Evolutionary conservation across 2,797 vertebrate species (phyloP).

Genomic region (Acrossocheilus wenchowensis): DNA sequence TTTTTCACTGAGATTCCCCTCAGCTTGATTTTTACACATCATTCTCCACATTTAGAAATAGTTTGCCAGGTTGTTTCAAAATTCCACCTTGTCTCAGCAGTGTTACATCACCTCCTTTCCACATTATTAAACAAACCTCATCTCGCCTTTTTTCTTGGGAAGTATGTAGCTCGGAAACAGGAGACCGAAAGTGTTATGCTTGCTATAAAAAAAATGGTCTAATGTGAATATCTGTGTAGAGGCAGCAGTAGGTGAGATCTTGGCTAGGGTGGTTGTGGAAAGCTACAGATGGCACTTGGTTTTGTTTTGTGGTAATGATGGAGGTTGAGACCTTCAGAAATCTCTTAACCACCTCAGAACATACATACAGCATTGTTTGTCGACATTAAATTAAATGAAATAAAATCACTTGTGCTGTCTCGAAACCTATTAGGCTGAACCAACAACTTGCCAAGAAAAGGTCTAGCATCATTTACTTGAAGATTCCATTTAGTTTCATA

Average conservation of each 20-base stretch:
- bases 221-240: constrained; percentile 31
- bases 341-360: not conserved
- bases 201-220: not conserved
- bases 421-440: not conserved
- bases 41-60: constrained; percentile 12
- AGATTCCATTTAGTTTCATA: not conserved
- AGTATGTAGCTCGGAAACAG: not conserved
- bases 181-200: not conserved
- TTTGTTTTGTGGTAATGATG: constrained; percentile 8
- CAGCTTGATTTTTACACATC: constrained; percentile 6
- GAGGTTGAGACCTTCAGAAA: not conserved
- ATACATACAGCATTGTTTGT: not conserved
- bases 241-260: constrained; percentile 41
- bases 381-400: not conserved
- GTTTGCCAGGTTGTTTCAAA: constrained; percentile 10
- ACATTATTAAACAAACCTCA: not conserved
- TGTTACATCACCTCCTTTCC: constrained; percentile 14
- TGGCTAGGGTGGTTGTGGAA: constrained; percentile 29
- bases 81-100: constrained; percentile 4
- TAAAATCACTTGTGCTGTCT: not conserved
- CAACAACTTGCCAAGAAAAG: not conserved
- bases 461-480: not conserved
- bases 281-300: constrained; percentile 37
- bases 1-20: constrained; percentile 6
- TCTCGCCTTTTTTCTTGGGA: not conserved